A percentile compares a stretch with the other conserved stretches of the same genome.
Conservation (phyloP, 2,888 invertebrate species). For the Morpho deidamia region DNA sequence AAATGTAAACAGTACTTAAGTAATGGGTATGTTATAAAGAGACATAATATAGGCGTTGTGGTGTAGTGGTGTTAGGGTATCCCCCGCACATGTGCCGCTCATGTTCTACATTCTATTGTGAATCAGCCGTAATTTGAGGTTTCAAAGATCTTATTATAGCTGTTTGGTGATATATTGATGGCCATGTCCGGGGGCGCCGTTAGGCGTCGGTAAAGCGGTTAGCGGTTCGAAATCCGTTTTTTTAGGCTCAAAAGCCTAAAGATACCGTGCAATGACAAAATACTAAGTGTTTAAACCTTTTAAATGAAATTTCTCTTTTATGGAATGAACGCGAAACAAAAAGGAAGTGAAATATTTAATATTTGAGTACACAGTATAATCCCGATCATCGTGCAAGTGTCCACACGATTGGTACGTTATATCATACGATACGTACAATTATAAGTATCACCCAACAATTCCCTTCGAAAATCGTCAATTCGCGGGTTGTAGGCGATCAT, state of each 20-base stretch:
- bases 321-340: too few species aligned
- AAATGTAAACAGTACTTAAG: constrained; percentile 73
- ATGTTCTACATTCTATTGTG: constrained; percentile 11
- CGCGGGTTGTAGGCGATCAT: too few species aligned
- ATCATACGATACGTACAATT: too few species aligned
- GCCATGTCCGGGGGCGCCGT: constrained; percentile 3
- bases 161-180: constrained; percentile 15
- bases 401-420: too few species aligned
- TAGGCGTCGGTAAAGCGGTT: constrained; percentile 6
- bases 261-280: constrained; percentile 2
- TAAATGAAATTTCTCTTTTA: too few species aligned
- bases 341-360: too few species aligned
- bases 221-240: not conserved
- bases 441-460: too few species aligned
- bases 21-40: constrained; percentile 58
- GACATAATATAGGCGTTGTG: constrained; percentile 60
- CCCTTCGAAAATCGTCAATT: too few species aligned
- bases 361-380: too few species aligned
- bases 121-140: not conserved
- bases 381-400: too few species aligned
- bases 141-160: not conserved
- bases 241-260: not conserved
- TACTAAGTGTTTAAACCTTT: too few species aligned
- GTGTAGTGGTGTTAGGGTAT: constrained; percentile 36
- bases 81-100: constrained; percentile 5